Evolutionary conservation across 2,113 vertebrate genomes (phyloP), one percentile per base, ranked within the genome.

Genomic region (Varanus salvator): DNA sequence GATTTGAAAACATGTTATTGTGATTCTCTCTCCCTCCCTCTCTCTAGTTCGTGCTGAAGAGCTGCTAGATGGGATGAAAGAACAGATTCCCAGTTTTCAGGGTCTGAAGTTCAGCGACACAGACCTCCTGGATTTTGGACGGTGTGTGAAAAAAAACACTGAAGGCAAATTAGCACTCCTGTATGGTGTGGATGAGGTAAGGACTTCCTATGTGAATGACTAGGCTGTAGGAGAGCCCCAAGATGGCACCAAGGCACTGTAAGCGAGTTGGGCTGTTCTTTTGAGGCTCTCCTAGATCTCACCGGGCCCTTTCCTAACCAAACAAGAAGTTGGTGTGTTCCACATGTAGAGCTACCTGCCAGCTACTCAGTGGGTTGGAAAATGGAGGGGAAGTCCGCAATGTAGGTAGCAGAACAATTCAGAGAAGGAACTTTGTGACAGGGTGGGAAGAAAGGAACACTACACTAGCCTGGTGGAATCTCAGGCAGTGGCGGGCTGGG

Each of bases 171-270:
- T 97, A 87, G 97, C 96, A 0, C 74, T 98, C 85, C 97, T 99
- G 12, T 99, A 98, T 74, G 99, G 99, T 1, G 93, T 99, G 48
- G 99, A 99, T 88, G 99, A 99, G 98, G 99, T 99, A 94, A 96
- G 97, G 71, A 27, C 23, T 48, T 88, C 54, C 48, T 88, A 38
- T 76, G 74, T 34, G 27, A 74, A 27, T 72, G 6, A 71, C 50
- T 29, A 11, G 27, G 25, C 19, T 29, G 7, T 77, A 57, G 15
- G n/a, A 8, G 52, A 74, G 31, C 29, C 25, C 27, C 15, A 25
- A 14, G 72, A 9, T 75, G 21, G 52, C 71, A 52, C 21, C 25
- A 50, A 57, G 54, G 29, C 3, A 29, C 44, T 7, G 38, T 4
- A 31, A 38, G 3, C 3, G 52, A 87, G 31, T 48, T 15, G 57